phyloP scores from a whole-genome alignment of 2,888 invertebrate genomes.

The Agriopis leucophaearia region DNA sequence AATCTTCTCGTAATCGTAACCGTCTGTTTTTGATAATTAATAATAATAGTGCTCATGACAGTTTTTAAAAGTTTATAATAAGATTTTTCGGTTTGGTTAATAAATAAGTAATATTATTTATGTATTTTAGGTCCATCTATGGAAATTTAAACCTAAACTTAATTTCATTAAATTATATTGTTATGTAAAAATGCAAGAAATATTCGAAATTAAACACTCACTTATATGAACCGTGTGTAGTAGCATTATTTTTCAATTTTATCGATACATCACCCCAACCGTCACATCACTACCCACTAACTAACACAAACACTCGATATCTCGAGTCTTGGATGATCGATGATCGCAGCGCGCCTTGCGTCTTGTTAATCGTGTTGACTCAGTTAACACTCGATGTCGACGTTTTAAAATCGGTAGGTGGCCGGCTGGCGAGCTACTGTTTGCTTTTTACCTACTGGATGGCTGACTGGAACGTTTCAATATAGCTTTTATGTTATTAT shows the following conservation, averaged over 20 bases:
- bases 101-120: too few species aligned
- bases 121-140: too few species aligned
- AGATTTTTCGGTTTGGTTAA: too few species aligned
- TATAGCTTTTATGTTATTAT: conserved; percentile 32
- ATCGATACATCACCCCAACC: conserved; percentile 25
- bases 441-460: conserved; percentile 71
- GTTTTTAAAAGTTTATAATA: too few species aligned
- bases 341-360: conserved; percentile 65
- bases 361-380: conserved; percentile 79
- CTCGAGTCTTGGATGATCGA: conserved; percentile 72
- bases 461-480: conserved; percentile 37
- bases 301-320: conserved; percentile 62
- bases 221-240: not conserved
- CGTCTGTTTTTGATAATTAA: too few species aligned
- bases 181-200: too few species aligned
- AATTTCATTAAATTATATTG: too few species aligned
- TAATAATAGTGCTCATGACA: too few species aligned
- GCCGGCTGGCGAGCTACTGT: conserved; percentile 66
- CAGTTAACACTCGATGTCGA: conserved; percentile 73
- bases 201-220: too few species aligned
- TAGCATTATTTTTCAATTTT: conserved; percentile 7
- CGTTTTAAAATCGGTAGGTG: conserved; percentile 76
- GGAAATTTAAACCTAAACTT: too few species aligned
- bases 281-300: conserved; percentile 56
- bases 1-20: too few species aligned